Conservation (phyloP, 2,113 vertebrate genomes). For the Holacanthus passer region DNA sequence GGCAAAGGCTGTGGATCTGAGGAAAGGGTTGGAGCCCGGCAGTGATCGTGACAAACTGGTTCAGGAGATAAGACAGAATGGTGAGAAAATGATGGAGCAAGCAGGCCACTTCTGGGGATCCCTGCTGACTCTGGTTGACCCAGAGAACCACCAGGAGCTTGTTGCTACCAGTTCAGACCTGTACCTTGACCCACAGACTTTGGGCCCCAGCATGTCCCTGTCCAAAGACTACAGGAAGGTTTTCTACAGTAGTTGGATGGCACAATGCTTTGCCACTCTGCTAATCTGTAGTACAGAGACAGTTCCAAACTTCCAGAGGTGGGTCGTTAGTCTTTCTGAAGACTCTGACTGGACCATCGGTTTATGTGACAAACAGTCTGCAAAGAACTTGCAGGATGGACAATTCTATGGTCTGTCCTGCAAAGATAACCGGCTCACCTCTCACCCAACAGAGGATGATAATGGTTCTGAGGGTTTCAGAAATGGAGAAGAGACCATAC, state of each 20-base stretch:
- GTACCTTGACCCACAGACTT: constrained; percentile 43
- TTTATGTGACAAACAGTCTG: constrained; percentile 45
- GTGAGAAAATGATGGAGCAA: constrained; percentile 42
- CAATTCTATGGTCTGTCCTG: constrained; percentile 48
- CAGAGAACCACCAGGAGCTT: constrained; percentile 49
- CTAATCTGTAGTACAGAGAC: not conserved
- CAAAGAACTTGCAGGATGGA: not conserved
- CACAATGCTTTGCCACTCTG: constrained; percentile 8
- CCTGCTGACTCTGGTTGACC: constrained; percentile 68
- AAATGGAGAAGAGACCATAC: not conserved
- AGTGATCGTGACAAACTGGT: constrained; percentile 49
- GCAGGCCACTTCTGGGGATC: constrained; percentile 38
- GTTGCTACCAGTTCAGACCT: not conserved
- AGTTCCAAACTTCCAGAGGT: constrained; percentile 20
- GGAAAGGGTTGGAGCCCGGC: constrained; percentile 56
- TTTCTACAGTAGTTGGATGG: constrained; percentile 10
- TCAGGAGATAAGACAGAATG: constrained; percentile 45
- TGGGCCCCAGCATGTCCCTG: constrained; percentile 26
- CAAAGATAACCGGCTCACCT: constrained; percentile 40
- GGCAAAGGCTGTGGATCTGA: constrained; percentile 68
- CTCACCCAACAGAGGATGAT: not conserved
- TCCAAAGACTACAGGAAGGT: constrained; percentile 61
- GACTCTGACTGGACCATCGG: constrained; percentile 60
- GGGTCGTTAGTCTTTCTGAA: constrained; percentile 52
- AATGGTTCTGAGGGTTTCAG: not conserved